phyloP scores from a whole-genome alignment of 2,888 invertebrate genomes.

The Craniophora ligustri region DNA sequence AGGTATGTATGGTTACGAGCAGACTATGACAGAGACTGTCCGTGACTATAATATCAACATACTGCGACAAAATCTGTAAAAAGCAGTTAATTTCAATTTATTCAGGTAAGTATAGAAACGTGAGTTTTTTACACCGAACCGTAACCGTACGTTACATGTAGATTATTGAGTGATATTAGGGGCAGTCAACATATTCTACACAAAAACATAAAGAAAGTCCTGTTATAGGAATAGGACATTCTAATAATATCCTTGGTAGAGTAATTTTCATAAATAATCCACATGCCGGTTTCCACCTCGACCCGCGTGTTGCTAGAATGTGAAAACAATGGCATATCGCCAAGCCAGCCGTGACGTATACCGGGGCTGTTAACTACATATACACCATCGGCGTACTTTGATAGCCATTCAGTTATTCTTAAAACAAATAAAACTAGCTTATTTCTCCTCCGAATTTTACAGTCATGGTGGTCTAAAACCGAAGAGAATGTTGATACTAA shows the following conservation, averaged over 20 bases:
- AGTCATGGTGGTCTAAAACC: neutral
- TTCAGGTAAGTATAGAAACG: too few species aligned
- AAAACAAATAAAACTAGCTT: constrained; percentile 33
- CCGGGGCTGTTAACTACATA: constrained; percentile 9
- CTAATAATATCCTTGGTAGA: constrained; percentile 38
- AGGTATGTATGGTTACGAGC: too few species aligned
- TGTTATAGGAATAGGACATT: constrained; percentile 42
- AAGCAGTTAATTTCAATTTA: too few species aligned
- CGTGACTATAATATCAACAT: too few species aligned
- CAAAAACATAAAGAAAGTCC: constrained; percentile 21
- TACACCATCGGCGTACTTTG: constrained; percentile 28
- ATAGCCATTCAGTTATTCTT: constrained; percentile 39
- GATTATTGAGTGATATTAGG: too few species aligned
- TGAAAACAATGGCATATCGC: constrained; percentile 62
- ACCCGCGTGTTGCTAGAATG: constrained; percentile 42
- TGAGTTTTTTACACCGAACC: too few species aligned
- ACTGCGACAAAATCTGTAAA: too few species aligned
- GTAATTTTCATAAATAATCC: constrained; percentile 52
- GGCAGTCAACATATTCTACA: neutral
- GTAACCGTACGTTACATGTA: too few species aligned
- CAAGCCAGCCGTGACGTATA: constrained; percentile 52
- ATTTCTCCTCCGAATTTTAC: constrained; percentile 28
- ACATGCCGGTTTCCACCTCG: constrained; percentile 43
- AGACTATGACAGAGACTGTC: too few species aligned
- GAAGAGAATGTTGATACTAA: neutral